Evolutionary conservation across 2,797 vertebrate genomes (phyloP), one percentile per base, ranked within the genome.

Genomic region (Acanthurus leucopareius): DNA sequence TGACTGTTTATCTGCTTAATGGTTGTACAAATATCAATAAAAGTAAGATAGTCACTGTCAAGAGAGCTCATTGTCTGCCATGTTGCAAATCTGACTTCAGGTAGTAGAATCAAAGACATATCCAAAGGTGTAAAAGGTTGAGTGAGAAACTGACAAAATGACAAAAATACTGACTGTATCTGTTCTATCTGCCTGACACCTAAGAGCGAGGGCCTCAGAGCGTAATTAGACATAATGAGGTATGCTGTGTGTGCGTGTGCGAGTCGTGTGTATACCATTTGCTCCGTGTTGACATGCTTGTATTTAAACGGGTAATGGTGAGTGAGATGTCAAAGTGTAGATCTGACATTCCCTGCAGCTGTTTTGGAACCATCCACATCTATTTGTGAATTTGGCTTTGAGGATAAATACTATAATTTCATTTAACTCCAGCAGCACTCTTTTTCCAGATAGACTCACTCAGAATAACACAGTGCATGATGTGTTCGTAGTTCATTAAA

Each of bases 141-240:
- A 25, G 25, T 52, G 57, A 58, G 53, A 69, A 19, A 5, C 73
- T 74, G 62, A 73, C 53, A 66, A 51, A 72, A n/a, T 61, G 58
- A 79, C 44, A 70, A 15, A 79, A 75, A 68, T 42, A 57, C 4
- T 62, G 53, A 62, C 51, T 48, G 22, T 44, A 56, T 49, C 40
- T 52, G 25, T 73, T 45, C 38, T 68, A 48, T 67, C 57, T 35
- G 32, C 22, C 60, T 54, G 32, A 69, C 54, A 75, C 51, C 69
- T 3, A 0, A 40, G 32, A 49, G 44, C 69, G 49, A 74, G 4
- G n/a, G 52, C 67, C 44, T 52, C 20, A 76, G 44, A 80, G 25
- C 75, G 64, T 75, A 68, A 86, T 88, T 75, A 79, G 59, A 78
- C 7, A 53, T 80, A 88, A 88, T 77, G 48, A 80, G 52, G 47